phyloP scores from a whole-genome alignment of 2,113 vertebrate species.

The Lanius collurio region DNA sequence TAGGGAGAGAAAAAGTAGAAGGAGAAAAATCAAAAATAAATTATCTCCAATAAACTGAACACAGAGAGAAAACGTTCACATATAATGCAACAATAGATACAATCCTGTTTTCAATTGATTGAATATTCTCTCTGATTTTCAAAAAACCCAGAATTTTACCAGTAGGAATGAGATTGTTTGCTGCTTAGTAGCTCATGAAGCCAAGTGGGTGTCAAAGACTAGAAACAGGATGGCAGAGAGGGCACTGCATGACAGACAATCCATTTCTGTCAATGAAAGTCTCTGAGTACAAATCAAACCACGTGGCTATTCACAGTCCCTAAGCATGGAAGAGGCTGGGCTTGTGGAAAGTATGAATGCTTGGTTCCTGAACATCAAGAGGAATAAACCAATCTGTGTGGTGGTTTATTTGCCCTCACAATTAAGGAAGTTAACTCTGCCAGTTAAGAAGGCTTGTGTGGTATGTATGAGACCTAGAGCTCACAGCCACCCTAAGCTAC shows the following conservation, averaged over 20 bases:
- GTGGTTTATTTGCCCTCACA: background rate
- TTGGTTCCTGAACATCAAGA: background rate
- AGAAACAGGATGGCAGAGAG: background rate
- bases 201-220: background rate
- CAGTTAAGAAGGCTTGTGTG: background rate
- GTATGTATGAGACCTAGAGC: background rate
- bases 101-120: background rate
- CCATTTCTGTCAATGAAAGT: background rate
- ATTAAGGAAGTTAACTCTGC: background rate
- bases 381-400: background rate
- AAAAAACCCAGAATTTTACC: background rate
- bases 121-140: background rate
- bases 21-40: background rate
- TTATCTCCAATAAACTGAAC: background rate
- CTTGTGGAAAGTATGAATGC: background rate
- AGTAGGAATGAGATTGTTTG: background rate
- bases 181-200: background rate
- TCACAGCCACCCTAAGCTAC: background rate
- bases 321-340: accelerated
- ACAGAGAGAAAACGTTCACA: constrained; percentile 3
- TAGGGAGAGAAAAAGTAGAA: constrained; percentile 33
- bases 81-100: background rate
- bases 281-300: background rate
- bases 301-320: background rate
- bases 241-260: background rate